Percentiles rank a stretch among this genome's conserved stretches.
These are phyloP conservation scores for Heliocidaris tuberculata DNA, from an alignment of 35 echinoderm and acorn worm genomes.

Conservation along the genomic window DNA sequence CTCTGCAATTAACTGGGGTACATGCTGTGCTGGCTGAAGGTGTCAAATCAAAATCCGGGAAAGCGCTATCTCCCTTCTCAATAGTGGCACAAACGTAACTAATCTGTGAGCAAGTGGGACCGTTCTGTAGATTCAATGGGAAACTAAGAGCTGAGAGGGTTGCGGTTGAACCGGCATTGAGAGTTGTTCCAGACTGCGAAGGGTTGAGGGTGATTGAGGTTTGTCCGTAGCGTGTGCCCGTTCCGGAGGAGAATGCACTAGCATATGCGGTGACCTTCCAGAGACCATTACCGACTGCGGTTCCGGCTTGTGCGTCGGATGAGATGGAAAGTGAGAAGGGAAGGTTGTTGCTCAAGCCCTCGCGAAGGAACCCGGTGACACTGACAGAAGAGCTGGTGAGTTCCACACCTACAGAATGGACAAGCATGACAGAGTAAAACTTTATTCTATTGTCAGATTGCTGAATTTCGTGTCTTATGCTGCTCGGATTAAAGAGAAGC, in stretches of 20 bases:
- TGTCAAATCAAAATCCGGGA: constrained; percentile 67
- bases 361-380: background rate
- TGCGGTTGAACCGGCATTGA: constrained; percentile 44
- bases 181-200: constrained; percentile 32
- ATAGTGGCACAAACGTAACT: constrained; percentile 75
- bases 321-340: background rate
- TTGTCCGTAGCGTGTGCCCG: constrained; percentile 22
- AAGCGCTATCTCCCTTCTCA: constrained; percentile 62
- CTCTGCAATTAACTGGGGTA: constrained; percentile 56
- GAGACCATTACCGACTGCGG: constrained; percentile 47
- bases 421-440: background rate
- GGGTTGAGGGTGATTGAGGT: background rate
- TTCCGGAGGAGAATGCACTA: background rate
- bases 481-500: too few species aligned
- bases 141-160: constrained; percentile 22
- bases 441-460: background rate
- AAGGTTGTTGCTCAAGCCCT: background rate
- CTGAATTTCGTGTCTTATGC: background rate
- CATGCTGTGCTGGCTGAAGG: constrained; percentile 42
- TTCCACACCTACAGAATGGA: background rate
- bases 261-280: constrained; percentile 56
- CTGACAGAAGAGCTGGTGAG: background rate
- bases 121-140: constrained; percentile 46
- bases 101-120: constrained; percentile 48
- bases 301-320: background rate